Base-by-base conservation (phyloP, 1,140 invertebrate genomes). In the Archegozetes longisetosus region DNA sequence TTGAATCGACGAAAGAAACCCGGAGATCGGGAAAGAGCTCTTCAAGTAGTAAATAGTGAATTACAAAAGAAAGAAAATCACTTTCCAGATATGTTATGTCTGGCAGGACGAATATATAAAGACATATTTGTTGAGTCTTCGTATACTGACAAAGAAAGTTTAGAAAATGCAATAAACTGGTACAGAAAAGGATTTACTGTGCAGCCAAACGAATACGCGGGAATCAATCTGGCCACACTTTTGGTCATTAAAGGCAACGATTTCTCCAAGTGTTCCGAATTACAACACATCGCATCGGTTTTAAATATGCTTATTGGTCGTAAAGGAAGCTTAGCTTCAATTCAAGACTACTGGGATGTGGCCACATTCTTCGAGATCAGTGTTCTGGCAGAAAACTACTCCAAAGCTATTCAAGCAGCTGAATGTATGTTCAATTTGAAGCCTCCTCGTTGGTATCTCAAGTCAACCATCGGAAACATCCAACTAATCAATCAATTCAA, bases 361-460 rank as follows among this genome's bases (percentile, higher is more conserved):
- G 96, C 96, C 0, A 98, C 94, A 1, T 98, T 97, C 75, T 98
- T 99, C 74, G 96, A 99, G 74, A 97, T 98, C 58, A 92, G 88
- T 57, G 94, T 98, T 1, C 74, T 99, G 17, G 93, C 93, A 17
- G 88, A 97, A 73, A 90, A 98, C 72, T 98, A 96, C 74, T 78
- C 83, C 2, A 98, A 98, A 74, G 94, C 95, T 4, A 86, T 93
- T 66, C 89, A 97, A 75, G 95, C 94, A 20, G 90, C 95, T 1
- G 89, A 96, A 71, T 95, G 88, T 70, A 99, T 99, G 95, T 98
- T 96, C 69, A 92, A 89, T 75, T 73, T 99, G 50, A 98, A 98
- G 76, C 94, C 95, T 46, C 94, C 95, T 0, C 87, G 88, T 72
- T 99, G 96, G 95, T 84, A 96, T 71, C 76, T 99, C 32, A 97